These are phyloP conservation scores for Squalus acanthias DNA, from an alignment of 2,797 vertebrate genomes.

Conservation along the genomic window DNA sequence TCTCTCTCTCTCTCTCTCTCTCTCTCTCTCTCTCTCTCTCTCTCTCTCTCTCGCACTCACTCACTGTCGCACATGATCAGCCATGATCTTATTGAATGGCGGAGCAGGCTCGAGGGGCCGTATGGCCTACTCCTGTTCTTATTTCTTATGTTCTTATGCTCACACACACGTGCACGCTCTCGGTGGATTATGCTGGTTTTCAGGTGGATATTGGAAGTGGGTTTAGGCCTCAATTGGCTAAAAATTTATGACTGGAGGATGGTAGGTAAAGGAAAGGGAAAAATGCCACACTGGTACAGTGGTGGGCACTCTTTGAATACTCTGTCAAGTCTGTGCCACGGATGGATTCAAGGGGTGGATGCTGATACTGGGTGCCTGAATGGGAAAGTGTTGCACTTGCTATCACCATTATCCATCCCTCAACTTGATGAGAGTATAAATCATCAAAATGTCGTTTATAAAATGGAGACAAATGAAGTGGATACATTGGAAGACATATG, in stretches of 20 bases:
- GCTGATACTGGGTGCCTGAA: not conserved
- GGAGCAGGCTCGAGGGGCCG: too few relatives aligned
- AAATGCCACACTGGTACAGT: not conserved
- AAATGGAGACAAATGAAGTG: not conserved
- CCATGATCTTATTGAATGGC: too few relatives aligned
- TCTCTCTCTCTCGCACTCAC: not conserved
- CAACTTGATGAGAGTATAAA: not conserved
- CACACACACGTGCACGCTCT: too few relatives aligned
- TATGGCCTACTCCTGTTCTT: too few relatives aligned
- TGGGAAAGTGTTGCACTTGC: not conserved
- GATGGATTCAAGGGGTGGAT: not conserved
- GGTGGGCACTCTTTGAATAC: not conserved
- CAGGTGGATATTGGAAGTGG: not conserved
- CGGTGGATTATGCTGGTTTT: not conserved
- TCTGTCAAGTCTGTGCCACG: not conserved
- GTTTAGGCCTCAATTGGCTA: not conserved
- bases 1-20: not conserved
- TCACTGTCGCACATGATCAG: not conserved
- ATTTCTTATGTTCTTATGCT: too few relatives aligned
- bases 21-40: too few relatives aligned
- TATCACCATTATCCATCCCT: not conserved
- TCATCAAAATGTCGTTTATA: not conserved
- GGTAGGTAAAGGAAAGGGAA: too few relatives aligned
- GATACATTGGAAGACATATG: not conserved
- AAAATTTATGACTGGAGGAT: not conserved